phyloP scores from a whole-genome alignment of 2,888 invertebrate genomes.

The Diarsia rubi region DNA sequence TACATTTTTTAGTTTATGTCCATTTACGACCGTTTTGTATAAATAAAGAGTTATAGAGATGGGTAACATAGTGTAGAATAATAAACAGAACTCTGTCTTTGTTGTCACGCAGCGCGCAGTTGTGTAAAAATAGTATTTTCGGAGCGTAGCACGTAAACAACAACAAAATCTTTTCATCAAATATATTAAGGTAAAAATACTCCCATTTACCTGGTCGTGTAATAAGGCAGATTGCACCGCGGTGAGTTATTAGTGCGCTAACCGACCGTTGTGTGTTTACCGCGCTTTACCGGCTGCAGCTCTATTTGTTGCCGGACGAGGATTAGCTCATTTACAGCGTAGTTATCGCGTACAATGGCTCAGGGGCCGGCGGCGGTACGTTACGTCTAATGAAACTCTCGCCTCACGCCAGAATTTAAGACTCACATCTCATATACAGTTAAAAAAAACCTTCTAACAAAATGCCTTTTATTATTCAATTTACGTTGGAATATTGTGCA shows the following conservation, averaged over 20 bases:
- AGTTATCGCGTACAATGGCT: constrained; percentile 50
- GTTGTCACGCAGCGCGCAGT: background rate
- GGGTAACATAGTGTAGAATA: background rate
- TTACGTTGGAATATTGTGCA: constrained; percentile 26
- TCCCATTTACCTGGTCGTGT: constrained; percentile 33
- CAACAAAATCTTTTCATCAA: constrained; percentile 28
- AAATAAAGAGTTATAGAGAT: background rate
- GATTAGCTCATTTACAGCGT: constrained; percentile 53
- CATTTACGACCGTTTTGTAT: background rate
- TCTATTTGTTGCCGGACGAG: constrained; percentile 45
- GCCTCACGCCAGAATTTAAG: constrained; percentile 32
- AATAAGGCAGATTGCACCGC: constrained; percentile 54
- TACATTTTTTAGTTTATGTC: background rate
- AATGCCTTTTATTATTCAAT: constrained; percentile 38
- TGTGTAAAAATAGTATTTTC: background rate
- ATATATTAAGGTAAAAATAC: constrained; percentile 35
- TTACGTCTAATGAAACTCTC: constrained; percentile 57
- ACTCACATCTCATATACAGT: background rate
- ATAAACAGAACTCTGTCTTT: background rate
- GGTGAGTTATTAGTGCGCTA: constrained; percentile 57
- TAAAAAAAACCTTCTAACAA: constrained; percentile 19
- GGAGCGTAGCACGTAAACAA: constrained; percentile 17
- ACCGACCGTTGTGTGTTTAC: constrained; percentile 51
- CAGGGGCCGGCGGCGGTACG: constrained; percentile 19
- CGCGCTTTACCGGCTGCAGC: constrained; percentile 49